A percentile compares a stretch with the other conserved stretches of the same genome.
Conservation (phyloP, 2,797 vertebrate species). For the Bufotes viridis region DNA sequence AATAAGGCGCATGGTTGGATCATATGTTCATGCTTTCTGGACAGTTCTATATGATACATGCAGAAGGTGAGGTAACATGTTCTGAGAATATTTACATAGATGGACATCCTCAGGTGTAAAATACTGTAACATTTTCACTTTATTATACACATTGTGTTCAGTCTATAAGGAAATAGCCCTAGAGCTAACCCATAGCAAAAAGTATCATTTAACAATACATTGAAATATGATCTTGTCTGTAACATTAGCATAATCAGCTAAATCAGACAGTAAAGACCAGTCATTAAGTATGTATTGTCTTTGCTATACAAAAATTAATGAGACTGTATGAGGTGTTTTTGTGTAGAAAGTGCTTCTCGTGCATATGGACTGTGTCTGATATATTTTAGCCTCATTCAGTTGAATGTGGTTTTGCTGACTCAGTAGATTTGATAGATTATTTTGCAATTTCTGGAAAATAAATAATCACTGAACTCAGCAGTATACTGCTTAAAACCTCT, state of each 20-base stretch:
- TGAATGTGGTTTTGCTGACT: no score
- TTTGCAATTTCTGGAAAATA: no score
- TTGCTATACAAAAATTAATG: background rate
- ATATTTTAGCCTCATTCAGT: no score
- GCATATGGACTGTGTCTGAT: no score
- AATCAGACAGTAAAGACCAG: background rate
- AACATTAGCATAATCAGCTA: background rate
- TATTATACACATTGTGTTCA: background rate
- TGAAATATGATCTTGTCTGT: background rate
- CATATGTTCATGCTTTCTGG: background rate
- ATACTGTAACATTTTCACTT: background rate
- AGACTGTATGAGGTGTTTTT: background rate
- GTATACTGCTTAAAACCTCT: no score
- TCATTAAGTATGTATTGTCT: background rate
- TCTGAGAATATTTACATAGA: background rate
- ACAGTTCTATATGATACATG: background rate
- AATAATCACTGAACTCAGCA: no score
- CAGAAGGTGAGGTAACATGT: background rate
- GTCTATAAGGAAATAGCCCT: no score
- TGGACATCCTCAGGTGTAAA: background rate
- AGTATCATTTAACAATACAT: background rate
- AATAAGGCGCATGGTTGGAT: conserved; percentile 21
- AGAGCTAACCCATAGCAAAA: background rate
- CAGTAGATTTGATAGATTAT: no score
- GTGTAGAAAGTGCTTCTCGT: background rate